Percentiles rank a stretch among this genome's conserved stretches.
Conservation (phyloP, 2,113 vertebrate species). For the Myotis brandtii region DNA sequence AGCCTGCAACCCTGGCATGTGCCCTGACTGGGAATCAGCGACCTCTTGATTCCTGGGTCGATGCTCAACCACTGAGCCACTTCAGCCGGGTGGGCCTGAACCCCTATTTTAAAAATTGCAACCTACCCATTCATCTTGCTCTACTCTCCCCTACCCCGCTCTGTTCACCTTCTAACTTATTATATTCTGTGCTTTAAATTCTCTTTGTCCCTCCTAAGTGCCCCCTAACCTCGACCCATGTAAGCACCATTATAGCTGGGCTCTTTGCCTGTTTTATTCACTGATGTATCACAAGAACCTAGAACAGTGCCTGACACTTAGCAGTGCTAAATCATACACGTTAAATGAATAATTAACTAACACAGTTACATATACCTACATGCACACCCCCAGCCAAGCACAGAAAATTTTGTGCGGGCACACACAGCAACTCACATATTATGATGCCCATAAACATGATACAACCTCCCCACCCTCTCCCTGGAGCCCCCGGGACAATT, state of each 20-base stretch:
- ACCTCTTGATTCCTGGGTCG: too few relatives aligned
- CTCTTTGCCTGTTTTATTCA: not conserved
- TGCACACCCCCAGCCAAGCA: not conserved
- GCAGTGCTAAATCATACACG: not conserved
- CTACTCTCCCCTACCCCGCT: too few relatives aligned
- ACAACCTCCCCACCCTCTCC: too few relatives aligned
- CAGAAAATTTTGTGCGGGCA: not conserved
- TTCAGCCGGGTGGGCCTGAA: too few relatives aligned
- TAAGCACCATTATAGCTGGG: not conserved
- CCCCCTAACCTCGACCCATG: too few relatives aligned
- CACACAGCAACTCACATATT: not conserved
- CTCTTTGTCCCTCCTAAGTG: not conserved
- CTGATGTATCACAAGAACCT: not conserved
- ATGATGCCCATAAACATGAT: not conserved
- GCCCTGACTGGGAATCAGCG: too few relatives aligned
- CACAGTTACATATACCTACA: not conserved
- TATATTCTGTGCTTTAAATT: not conserved
- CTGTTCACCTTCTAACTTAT: not conserved
- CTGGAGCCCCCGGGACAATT: not conserved
- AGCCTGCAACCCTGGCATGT: too few relatives aligned
- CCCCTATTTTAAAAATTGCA: not conserved
- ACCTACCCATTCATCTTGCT: not conserved
- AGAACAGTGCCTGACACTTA: not conserved
- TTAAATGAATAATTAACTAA: not conserved
- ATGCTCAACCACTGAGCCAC: too few relatives aligned